Evolutionary conservation across 2,888 invertebrate genomes (phyloP), one percentile per base, ranked within the genome.

Genomic region (Philonicus albiceps): DNA sequence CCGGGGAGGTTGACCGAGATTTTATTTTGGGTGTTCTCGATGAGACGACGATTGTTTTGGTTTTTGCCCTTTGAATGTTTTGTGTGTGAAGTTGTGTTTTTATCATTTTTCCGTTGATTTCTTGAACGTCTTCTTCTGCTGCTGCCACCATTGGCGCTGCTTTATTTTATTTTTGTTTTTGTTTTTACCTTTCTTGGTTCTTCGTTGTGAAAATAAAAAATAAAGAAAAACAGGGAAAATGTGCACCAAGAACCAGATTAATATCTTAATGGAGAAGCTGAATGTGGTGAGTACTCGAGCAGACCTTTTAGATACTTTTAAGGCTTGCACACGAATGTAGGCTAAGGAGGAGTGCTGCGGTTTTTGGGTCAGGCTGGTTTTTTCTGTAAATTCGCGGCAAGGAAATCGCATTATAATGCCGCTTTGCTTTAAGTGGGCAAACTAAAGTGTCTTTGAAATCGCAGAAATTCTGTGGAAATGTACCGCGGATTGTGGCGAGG

Each of bases 211-310:
- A 55, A 8, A n/a, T 31, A 64, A 83, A n/a, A 34, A 13, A 81
- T 7, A 53, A 55, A 78, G 27, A 76, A 81, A 81, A 81, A 55
- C 49, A 16, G 19, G 22, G 22, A 91, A 89, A 89, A 94, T 95
- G 95, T 95, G 95, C 93, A 94, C 94, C 91, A 95, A 94, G 93
- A 95, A 95, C 90, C 95, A 95, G 91, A 94, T 95, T 90, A 93
- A 93, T 89, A 95, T 95, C 90, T 93, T 95, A 90, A 94, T 95
- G 93, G 95, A 95, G 92, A 95, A 95, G 93, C 94, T 95, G 91
- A 95, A 95, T 93, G 94, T 95, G 95, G 95, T 95, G 93, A 93
- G 95, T 94, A 64, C 34, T 64, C 22, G 64, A 43, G 49, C 49
- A 19, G 80, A 64, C 64, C 22, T 76, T 76, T 76, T 37, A 76